A percentile compares a stretch with the other conserved stretches of the same genome.
These are phyloP conservation scores for Channallabes apus DNA, from an alignment of 2,797 vertebrate genomes.

Conservation along the genomic window DNA sequence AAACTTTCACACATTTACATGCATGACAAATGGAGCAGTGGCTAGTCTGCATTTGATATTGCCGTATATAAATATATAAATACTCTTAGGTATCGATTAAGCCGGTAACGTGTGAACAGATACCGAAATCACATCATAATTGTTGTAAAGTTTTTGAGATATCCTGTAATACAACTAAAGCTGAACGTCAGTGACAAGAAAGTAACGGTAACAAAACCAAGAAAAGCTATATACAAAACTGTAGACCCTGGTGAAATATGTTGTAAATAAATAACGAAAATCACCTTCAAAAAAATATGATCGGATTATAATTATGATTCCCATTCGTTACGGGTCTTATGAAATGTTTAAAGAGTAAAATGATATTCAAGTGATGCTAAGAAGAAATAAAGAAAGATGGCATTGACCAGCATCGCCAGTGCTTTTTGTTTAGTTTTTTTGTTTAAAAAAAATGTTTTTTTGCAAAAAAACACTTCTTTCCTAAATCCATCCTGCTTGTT, in stretches of 20 bases:
- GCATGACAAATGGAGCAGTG: slow-evolving; percentile 31
- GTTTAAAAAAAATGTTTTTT: not conserved
- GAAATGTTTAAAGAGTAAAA: slow-evolving; percentile 7
- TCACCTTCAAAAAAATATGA: not conserved
- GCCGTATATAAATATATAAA: slow-evolving; percentile 41
- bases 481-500: slow-evolving; percentile 13
- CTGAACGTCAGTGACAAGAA: slow-evolving; percentile 23
- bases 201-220: slow-evolving; percentile 19
- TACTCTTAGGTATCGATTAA: slow-evolving; percentile 47
- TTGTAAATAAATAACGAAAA: slow-evolving; percentile 30
- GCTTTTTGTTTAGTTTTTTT: not conserved
- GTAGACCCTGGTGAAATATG: slow-evolving; percentile 17
- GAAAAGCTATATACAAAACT: slow-evolving; percentile 35
- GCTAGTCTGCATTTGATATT: slow-evolving; percentile 35
- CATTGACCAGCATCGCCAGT: slow-evolving; percentile 46
- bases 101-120: slow-evolving; percentile 19
- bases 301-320: not conserved
- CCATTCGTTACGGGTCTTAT: slow-evolving; percentile 2
- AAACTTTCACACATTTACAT: slow-evolving; percentile 51
- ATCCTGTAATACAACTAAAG: slow-evolving; percentile 38
- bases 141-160: slow-evolving; percentile 27
- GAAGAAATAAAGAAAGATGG: slow-evolving; percentile 31
- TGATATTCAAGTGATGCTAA: slow-evolving; percentile 14
- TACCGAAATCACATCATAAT: slow-evolving; percentile 16
- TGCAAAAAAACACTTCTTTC: slow-evolving; percentile 33